A percentile compares a stretch with the other conserved stretches of the same genome.
phyloP scores from a whole-genome alignment of 2,797 vertebrate genomes.

The Hirundo rustica region DNA sequence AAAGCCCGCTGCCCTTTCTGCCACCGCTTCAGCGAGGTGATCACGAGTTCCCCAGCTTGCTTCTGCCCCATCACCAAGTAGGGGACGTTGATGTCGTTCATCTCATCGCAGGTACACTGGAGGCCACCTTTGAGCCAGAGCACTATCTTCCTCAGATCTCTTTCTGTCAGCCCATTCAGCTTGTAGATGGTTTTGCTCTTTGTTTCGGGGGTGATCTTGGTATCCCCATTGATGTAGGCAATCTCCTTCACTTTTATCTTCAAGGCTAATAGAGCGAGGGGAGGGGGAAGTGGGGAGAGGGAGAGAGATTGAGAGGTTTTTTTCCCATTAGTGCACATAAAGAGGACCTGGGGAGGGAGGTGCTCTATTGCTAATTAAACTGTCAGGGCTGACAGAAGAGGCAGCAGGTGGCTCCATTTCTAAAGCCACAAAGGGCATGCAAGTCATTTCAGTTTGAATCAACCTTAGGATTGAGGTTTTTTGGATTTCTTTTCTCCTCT shows the following conservation, averaged over 20 bases:
- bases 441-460: conserved; percentile 71
- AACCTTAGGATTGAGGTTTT: conserved; percentile 23
- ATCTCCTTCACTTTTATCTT: conserved; percentile 99
- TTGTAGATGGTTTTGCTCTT: conserved; percentile 98
- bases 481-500: neutral
- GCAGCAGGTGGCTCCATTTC: conserved; percentile 79
- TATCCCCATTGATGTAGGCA: conserved; percentile 96
- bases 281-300: conserved; percentile 19
- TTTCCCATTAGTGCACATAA: conserved; percentile 59
- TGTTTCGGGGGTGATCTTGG: conserved; percentile 94
- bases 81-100: conserved; percentile 94
- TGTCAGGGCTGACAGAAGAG: conserved; percentile 61
- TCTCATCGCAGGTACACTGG: conserved; percentile 95
- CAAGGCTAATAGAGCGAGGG: conserved; percentile 79
- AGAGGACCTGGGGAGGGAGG: conserved; percentile 60
- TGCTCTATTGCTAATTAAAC: conserved; percentile 72
- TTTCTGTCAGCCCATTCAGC: conserved; percentile 91
- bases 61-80: conserved; percentile 99
- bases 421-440: conserved; percentile 74
- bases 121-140: conserved; percentile 95
- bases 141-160: conserved; percentile 89
- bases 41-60: conserved; percentile 91
- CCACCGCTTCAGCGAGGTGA: conserved; percentile 97
- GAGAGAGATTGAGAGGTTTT: conserved; percentile 41
- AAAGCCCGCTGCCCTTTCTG: conserved; percentile 94